Base-by-base conservation (phyloP, 2,888 invertebrate genomes). In the Bimastos eiseni region DNA sequence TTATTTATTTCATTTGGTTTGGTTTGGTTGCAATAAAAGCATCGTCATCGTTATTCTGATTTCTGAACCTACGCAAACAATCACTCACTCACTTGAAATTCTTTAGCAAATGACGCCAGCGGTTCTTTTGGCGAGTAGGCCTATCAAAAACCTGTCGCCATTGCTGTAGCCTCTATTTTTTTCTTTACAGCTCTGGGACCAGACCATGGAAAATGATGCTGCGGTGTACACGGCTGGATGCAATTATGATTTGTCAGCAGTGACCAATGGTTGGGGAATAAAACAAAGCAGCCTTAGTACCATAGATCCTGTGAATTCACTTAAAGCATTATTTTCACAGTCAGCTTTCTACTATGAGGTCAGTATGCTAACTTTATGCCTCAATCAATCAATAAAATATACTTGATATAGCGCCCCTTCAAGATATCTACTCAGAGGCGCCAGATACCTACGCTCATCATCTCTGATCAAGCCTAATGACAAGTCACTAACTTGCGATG, bases 241-340 rank as follows among this genome's bases (percentile, higher is more conserved):
- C 70, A n/a, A 70, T 70, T 70, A 70, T n/a, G n/a, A 70, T 70
- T 5, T 8, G n/a, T 30, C 30, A 0, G 11, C 11, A 70, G 8
- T 17, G n/a, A 70, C 70, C 13, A n/a, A 30, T 70, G n/a, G 70
- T n/a, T 70, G 70, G 70, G 70, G 70, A n/a, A n/a, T n/a, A n/a
- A 13, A 0, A 1, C 8, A 3, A n/a, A 1, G 11, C 2, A 70
- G 13, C n/a, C 30, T 0, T 70, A 8, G 1, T 0, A 11, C 0
- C 30, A 70, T 70, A 70, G 70, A 70, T 70, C n/a, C 70, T 70
- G n/a, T 70, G n/a, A 8, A 6, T 17, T 5, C 70, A n/a, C 70
- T 70, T n/a, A 70, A 70, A n/a, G n/a, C 1, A n/a, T n/a, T 8
- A 11, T 5, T n/a, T 70, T 70, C 11, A n/a, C 30, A 70, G n/a